Evolutionary conservation across 2,888 invertebrate genomes (phyloP).

Genomic region (Bursaphelenchus okinawaensis): DNA sequence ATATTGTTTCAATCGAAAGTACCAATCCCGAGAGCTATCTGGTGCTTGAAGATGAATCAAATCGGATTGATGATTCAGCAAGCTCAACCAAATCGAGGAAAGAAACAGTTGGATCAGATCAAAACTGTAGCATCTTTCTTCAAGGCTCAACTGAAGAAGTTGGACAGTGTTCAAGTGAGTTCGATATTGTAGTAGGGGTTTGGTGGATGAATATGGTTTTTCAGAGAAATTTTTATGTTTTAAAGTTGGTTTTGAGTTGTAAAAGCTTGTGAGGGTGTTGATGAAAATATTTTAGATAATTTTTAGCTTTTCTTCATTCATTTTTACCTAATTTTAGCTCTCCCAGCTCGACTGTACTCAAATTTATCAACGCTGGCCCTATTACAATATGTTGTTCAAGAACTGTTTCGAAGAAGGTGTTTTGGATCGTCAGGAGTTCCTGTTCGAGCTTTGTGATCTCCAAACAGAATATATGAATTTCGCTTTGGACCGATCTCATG

Average conservation of each 20-base stretch:
- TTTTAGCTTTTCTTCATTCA: too few relatives aligned
- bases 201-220: conserved; percentile 13
- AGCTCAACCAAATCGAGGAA: background rate
- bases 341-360: conserved; percentile 19
- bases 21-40: conserved; percentile 30
- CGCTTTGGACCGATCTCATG: conserved; percentile 34
- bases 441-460: conserved; percentile 48
- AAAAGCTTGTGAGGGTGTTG: too few relatives aligned
- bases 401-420: conserved; percentile 45
- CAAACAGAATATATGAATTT: conserved; percentile 33
- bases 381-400: conserved; percentile 27
- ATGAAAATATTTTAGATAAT: too few relatives aligned
- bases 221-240: background rate
- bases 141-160: conserved; percentile 21
- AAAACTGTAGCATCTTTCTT: conserved; percentile 19
- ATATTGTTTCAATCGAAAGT: conserved; percentile 34
- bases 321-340: background rate
- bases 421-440: conserved; percentile 48
- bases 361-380: conserved; percentile 32
- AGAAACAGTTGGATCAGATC: conserved; percentile 2
- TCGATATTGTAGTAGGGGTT: conserved; percentile 4
- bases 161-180: conserved; percentile 16
- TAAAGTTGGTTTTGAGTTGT: conserved; percentile 1
- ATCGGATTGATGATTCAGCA: conserved; percentile 6
- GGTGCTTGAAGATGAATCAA: conserved; percentile 28